A percentile compares a stretch with the other conserved stretches of the same genome.
Evolutionary conservation across 2,797 vertebrate species (phyloP).

Genomic region (Astyanax mexicanus): DNA sequence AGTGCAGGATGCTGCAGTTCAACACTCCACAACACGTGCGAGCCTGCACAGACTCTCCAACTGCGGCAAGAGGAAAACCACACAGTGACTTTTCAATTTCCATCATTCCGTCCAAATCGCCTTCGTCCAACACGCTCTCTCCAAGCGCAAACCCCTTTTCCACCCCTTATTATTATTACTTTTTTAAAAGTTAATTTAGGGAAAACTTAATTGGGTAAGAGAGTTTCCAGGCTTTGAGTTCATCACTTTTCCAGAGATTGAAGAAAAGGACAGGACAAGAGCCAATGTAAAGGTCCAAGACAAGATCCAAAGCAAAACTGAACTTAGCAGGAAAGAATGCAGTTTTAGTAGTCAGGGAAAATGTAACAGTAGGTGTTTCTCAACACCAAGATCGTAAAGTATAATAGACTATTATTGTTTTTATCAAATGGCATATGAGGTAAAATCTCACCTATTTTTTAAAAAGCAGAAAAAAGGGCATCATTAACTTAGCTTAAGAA

Average conservation of each 20-base stretch:
- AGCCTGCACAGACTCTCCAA: constrained; percentile 54
- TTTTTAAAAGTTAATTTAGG: constrained; percentile 53
- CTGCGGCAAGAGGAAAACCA: constrained; percentile 64
- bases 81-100: constrained; percentile 71
- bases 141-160: constrained; percentile 25
- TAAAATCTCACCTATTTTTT: too few relatives aligned
- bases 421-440: too few relatives aligned
- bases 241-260: constrained; percentile 56
- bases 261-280: constrained; percentile 45
- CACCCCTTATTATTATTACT: constrained; percentile 57
- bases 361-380: too few relatives aligned
- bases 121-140: constrained; percentile 59
- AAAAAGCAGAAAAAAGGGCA: too few relatives aligned
- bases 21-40: background rate
- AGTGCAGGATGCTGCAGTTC: background rate
- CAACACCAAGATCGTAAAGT: too few relatives aligned
- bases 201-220: constrained; percentile 51
- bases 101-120: constrained; percentile 63
- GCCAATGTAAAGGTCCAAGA: constrained; percentile 22
- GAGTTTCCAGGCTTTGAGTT: constrained; percentile 56
- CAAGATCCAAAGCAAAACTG: constrained; percentile 45
- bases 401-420: too few relatives aligned
- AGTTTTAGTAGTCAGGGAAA: background rate
- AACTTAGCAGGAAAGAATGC: constrained; percentile 27
- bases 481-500: too few relatives aligned